A percentile compares a stretch with the other conserved stretches of the same genome.
Evolutionary conservation across 2,113 vertebrate species (phyloP).

Genomic region (Spilogale gracilis): DNA sequence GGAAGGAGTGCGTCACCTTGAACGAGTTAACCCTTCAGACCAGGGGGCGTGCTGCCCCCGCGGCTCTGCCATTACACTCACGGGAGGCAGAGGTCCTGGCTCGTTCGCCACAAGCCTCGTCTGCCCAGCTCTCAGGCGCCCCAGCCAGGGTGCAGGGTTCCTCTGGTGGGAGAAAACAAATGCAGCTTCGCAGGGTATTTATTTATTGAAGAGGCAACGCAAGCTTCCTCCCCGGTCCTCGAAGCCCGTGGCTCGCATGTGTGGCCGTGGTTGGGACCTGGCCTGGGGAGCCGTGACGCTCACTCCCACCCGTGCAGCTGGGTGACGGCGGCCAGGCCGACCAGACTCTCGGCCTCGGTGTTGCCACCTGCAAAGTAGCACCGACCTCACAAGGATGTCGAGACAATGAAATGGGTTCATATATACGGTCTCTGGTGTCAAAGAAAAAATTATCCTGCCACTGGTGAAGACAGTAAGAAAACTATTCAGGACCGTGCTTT

Average conservation of each 20-base stretch:
- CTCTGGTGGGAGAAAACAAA: background rate
- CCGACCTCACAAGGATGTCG: background rate
- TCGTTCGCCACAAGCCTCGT: rapidly evolving
- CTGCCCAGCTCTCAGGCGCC: rapidly evolving
- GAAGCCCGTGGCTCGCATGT: rapidly evolving
- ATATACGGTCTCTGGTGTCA: rapidly evolving
- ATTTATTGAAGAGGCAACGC: background rate
- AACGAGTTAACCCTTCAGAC: background rate
- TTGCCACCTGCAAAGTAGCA: rapidly evolving
- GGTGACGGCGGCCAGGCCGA: rapidly evolving
- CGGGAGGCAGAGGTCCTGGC: rapidly evolving
- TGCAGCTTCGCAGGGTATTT: rapidly evolving
- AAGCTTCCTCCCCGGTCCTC: background rate
- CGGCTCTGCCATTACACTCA: rapidly evolving
- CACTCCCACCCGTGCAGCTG: rapidly evolving
- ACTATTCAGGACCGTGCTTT: rapidly evolving
- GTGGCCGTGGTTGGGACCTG: rapidly evolving
- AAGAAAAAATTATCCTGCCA: too few species aligned
- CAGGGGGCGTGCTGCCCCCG: background rate
- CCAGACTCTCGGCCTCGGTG: background rate
- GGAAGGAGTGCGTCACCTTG: background rate
- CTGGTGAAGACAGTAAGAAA: rapidly evolving
- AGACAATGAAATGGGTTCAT: background rate
- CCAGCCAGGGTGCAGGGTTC: background rate
- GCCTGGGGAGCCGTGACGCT: background rate